Conservation (phyloP, 2,888 invertebrate species). For the Euspilapteryx auroguttella region DNA sequence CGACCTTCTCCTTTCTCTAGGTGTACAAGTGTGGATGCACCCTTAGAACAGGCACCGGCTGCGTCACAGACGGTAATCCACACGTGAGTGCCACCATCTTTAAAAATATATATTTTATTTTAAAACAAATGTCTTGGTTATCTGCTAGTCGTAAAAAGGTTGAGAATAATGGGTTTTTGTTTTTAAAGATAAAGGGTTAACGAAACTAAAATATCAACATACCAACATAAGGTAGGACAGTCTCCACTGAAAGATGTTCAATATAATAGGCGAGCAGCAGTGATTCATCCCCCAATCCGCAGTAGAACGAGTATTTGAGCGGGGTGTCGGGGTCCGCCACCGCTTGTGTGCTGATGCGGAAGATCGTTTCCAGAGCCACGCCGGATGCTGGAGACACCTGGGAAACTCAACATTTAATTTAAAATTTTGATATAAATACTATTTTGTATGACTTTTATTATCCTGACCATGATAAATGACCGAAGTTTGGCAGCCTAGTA, state of each 20-base stretch:
- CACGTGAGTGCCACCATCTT: constrained; percentile 18
- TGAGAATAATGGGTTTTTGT: too few relatives aligned
- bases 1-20: constrained; percentile 15
- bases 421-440: too few relatives aligned
- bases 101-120: too few relatives aligned
- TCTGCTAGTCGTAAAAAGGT: too few relatives aligned
- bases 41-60: constrained; percentile 19
- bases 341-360: constrained; percentile 20
- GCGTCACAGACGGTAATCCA: constrained; percentile 29
- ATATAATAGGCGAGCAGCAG: constrained; percentile 18
- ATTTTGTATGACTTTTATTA: too few relatives aligned
- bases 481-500: too few relatives aligned
- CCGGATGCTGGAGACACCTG: constrained; percentile 22
- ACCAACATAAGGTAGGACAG: constrained; percentile 25
- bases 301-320: constrained; percentile 21
- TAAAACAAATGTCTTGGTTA: too few relatives aligned
- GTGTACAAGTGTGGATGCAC: constrained; percentile 9
- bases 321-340: constrained; percentile 17
- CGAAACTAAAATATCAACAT: too few relatives aligned
- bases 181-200: too few relatives aligned
- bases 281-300: constrained; percentile 13
- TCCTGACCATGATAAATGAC: too few relatives aligned
- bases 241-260: constrained; percentile 22
- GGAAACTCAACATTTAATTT: constrained; percentile 5
- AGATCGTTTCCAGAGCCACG: constrained; percentile 24